A percentile compares a stretch with the other conserved stretches of the same genome.
Conservation (phyloP, 1,140 invertebrate genomes). For the Matsumurasca onukii region DNA sequence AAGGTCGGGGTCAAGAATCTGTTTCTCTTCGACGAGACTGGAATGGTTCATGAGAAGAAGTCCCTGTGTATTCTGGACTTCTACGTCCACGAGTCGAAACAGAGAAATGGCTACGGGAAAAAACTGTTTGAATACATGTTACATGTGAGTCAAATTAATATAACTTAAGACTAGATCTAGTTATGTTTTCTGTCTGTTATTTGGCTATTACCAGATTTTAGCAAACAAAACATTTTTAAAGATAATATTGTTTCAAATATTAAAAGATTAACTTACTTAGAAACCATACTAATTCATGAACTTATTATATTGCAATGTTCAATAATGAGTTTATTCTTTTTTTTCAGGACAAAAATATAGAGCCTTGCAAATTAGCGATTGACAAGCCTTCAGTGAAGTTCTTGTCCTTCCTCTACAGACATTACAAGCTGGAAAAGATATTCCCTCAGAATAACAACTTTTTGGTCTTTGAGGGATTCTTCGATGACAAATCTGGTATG, state of each 20-base stretch:
- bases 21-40: slow-evolving; percentile 74
- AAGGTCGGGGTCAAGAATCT: slow-evolving; percentile 84
- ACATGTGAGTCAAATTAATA: slow-evolving; percentile 45
- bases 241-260: too few relatives aligned
- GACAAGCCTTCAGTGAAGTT: slow-evolving; percentile 89
- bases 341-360: slow-evolving; percentile 65
- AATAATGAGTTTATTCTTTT: neutral
- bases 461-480: slow-evolving; percentile 83
- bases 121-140: slow-evolving; percentile 80
- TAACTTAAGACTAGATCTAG: neutral
- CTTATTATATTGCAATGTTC: too few relatives aligned
- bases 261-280: too few relatives aligned
- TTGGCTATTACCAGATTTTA: too few relatives aligned
- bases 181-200: too few relatives aligned
- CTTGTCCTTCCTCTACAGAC: slow-evolving; percentile 77
- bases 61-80: slow-evolving; percentile 85
- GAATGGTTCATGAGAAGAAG: slow-evolving; percentile 67
- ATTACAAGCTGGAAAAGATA: slow-evolving; percentile 70
- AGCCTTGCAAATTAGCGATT: slow-evolving; percentile 76
- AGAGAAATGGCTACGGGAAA: slow-evolving; percentile 76
- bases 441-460: slow-evolving; percentile 88
- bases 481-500: slow-evolving; percentile 54
- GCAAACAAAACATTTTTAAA: too few relatives aligned
- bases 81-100: slow-evolving; percentile 77
- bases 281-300: too few relatives aligned